Conservation (phyloP, 2,797 vertebrate genomes). For the Tympanoctomys barrerae region DNA sequence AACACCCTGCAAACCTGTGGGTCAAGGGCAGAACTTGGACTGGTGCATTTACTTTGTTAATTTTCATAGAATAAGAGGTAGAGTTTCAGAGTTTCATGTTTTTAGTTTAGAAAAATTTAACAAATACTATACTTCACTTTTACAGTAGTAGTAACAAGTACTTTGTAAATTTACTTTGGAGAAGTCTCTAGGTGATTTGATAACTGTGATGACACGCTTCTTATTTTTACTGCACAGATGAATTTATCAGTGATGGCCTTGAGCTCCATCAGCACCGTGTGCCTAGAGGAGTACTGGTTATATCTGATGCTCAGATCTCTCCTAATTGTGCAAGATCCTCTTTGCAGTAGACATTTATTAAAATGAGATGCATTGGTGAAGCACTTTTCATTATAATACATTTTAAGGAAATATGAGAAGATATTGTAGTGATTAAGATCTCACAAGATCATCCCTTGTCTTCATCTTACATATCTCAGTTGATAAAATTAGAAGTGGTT, state of each 20-base stretch:
- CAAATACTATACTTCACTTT: neutral
- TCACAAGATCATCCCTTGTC: neutral
- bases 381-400: neutral
- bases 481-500: neutral
- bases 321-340: neutral
- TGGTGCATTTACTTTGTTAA: neutral
- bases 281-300: neutral
- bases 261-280: neutral
- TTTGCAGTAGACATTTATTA: constrained; percentile 45
- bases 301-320: constrained; percentile 17
- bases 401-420: constrained; percentile 23
- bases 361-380: neutral
- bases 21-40: neutral
- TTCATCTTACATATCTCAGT: neutral
- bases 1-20: neutral
- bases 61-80: neutral
- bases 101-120: neutral
- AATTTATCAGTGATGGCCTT: neutral
- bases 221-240: neutral
- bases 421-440: constrained; percentile 17
- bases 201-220: neutral
- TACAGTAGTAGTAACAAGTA: neutral
- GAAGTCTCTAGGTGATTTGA: neutral
- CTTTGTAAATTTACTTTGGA: neutral
- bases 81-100: neutral